phyloP scores from a whole-genome alignment of 2,797 vertebrate genomes.

The Adrianichthys oophorus region DNA sequence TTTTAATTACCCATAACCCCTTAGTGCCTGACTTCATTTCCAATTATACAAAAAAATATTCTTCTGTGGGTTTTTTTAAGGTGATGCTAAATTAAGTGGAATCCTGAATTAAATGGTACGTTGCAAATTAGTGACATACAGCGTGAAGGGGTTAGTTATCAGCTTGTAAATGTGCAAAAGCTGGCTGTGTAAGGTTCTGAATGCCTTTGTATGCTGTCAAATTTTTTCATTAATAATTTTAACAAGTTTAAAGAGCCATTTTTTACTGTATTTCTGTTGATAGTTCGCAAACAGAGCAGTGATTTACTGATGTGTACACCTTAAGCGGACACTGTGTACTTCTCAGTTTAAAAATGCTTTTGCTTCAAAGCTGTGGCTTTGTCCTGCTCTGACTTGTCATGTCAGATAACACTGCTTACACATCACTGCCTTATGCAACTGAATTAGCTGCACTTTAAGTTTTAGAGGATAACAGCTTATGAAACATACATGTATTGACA shows the following conservation, averaged over 20 bases:
- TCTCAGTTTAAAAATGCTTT: slow-evolving; percentile 39
- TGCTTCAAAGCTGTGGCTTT: slow-evolving; percentile 33
- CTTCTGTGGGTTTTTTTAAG: no score
- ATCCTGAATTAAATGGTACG: no score
- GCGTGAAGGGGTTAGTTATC: no score
- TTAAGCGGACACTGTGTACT: background rate
- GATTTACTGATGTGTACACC: slow-evolving; percentile 12
- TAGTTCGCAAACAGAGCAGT: no score
- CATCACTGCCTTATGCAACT: slow-evolving; percentile 26
- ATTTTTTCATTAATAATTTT: no score
- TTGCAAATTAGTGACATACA: no score
- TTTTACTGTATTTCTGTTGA: no score
- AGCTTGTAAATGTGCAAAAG: background rate
- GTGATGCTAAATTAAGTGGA: no score
- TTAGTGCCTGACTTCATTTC: no score
- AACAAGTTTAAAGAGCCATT: no score
- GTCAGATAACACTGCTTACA: slow-evolving; percentile 49
- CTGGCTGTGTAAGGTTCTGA: background rate
- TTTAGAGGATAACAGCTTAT: background rate
- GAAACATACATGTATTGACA: slow-evolving; percentile 15
- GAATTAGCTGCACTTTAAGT: background rate
- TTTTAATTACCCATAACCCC: slow-evolving; percentile 1
- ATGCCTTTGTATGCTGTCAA: background rate
- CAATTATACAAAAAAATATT: no score
- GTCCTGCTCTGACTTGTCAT: slow-evolving; percentile 56